A percentile compares a stretch with the other conserved stretches of the same genome.
phyloP scores from a whole-genome alignment of 2,797 vertebrate genomes.

The Eupleurogrammus muticus region DNA sequence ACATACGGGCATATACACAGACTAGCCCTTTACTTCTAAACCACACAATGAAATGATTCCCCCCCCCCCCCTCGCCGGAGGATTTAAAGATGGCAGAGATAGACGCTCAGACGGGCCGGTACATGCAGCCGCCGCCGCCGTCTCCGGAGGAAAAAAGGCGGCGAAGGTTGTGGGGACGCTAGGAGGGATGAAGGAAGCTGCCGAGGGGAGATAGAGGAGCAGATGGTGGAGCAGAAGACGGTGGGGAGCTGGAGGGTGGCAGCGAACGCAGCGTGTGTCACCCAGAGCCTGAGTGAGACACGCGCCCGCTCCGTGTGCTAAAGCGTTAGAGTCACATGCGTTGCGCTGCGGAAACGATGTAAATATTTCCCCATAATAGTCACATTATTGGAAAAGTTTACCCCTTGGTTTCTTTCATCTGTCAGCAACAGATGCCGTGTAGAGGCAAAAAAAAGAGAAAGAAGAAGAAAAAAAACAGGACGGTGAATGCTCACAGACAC shows the following conservation, averaged over 20 bases:
- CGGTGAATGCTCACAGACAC: too few relatives aligned
- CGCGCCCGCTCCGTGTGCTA: background rate
- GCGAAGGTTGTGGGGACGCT: background rate
- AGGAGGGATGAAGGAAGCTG: slow-evolving; percentile 29
- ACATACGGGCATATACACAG: slow-evolving; percentile 5
- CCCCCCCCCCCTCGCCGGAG: slow-evolving; percentile 10
- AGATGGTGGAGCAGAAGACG: slow-evolving; percentile 23
- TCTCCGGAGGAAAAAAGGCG: background rate
- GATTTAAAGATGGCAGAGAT: slow-evolving; percentile 48
- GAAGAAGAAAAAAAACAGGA: too few relatives aligned
- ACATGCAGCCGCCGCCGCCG: background rate
- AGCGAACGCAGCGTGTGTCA: background rate
- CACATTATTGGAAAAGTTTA: too few relatives aligned
- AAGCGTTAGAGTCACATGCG: background rate
- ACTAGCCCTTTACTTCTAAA: slow-evolving; percentile 36
- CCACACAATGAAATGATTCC: slow-evolving; percentile 44
- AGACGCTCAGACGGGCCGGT: slow-evolving; percentile 4
- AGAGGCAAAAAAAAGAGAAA: too few relatives aligned
- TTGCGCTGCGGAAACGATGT: too few relatives aligned
- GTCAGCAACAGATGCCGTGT: too few relatives aligned
- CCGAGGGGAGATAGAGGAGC: slow-evolving; percentile 21
- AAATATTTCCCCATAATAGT: too few relatives aligned
- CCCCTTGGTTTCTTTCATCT: too few relatives aligned
- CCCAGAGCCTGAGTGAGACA: background rate
- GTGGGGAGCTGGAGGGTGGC: background rate